Conservation (phyloP, 2,113 vertebrate species). For the Procapra przewalskii region DNA sequence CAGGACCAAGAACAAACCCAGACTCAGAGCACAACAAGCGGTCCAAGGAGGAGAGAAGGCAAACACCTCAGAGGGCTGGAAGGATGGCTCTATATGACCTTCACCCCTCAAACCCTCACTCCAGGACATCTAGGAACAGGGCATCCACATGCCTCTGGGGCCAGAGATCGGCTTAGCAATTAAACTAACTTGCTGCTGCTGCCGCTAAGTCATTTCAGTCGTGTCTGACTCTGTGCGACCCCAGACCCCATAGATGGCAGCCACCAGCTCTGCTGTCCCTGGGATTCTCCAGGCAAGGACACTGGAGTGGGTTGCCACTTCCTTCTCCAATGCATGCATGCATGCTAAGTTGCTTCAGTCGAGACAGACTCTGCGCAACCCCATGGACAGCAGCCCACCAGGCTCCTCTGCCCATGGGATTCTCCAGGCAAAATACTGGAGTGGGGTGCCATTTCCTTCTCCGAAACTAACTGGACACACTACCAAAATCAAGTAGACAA, state of each 20-base stretch:
- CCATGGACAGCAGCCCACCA: neutral
- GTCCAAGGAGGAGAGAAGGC: neutral
- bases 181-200: neutral
- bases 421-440: neutral
- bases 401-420: neutral
- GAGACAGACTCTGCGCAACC: neutral
- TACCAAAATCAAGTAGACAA: neutral
- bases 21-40: rapidly evolving
- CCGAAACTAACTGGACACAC: neutral
- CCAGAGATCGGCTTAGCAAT: neutral
- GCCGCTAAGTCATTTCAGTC: neutral
- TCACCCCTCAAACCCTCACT: no score
- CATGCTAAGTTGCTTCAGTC: neutral
- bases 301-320: neutral
- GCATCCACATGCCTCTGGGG: no score
- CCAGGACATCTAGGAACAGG: neutral
- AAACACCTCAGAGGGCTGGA: neutral
- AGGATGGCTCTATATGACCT: neutral
- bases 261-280: neutral
- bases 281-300: neutral
- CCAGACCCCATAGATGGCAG: neutral
- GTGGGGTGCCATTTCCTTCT: neutral
- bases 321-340: neutral
- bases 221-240: neutral
- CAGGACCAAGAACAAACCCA: neutral